Evolutionary conservation across 2,888 invertebrate species (phyloP).

Genomic region (Sphecodes monilicornis): DNA sequence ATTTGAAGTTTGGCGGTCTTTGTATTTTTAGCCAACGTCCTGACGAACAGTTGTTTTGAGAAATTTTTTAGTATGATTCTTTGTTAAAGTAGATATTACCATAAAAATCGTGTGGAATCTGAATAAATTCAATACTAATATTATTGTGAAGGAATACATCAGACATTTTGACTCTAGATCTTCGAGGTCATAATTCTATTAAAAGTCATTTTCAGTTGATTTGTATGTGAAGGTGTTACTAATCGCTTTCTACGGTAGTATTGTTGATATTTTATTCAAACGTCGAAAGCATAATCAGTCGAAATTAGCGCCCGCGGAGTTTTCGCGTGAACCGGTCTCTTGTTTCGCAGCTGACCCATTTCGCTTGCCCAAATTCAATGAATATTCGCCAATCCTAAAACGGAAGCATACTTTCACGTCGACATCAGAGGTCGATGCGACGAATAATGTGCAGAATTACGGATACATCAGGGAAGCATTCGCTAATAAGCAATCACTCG

Average conservation of each 20-base stretch:
- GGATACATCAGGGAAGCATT: slow-evolving; percentile 22
- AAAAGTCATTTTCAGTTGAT: neutral
- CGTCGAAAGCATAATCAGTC: neutral
- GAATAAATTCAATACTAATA: too few relatives aligned
- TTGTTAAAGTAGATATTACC: too few relatives aligned
- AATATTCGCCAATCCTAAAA: neutral
- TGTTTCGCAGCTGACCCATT: neutral
- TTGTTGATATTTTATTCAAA: neutral
- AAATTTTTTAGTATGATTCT: too few relatives aligned
- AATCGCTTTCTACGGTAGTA: neutral
- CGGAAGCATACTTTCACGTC: neutral
- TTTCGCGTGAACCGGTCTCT: neutral
- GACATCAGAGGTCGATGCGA: slow-evolving; percentile 6
- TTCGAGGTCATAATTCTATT: neutral
- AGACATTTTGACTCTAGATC: neutral
- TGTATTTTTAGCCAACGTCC: too few relatives aligned
- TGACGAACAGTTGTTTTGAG: too few relatives aligned
- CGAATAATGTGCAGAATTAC: slow-evolving; percentile 21
- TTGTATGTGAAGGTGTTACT: neutral
- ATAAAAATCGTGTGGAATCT: too few relatives aligned
- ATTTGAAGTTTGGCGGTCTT: too few relatives aligned
- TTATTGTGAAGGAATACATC: too few relatives aligned
- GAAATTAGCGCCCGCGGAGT: neutral
- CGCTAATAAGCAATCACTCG: slow-evolving; percentile 28
- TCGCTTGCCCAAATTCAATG: neutral